Conservation (phyloP, 2,113 vertebrate genomes). For the Elephantulus edwardii region DNA sequence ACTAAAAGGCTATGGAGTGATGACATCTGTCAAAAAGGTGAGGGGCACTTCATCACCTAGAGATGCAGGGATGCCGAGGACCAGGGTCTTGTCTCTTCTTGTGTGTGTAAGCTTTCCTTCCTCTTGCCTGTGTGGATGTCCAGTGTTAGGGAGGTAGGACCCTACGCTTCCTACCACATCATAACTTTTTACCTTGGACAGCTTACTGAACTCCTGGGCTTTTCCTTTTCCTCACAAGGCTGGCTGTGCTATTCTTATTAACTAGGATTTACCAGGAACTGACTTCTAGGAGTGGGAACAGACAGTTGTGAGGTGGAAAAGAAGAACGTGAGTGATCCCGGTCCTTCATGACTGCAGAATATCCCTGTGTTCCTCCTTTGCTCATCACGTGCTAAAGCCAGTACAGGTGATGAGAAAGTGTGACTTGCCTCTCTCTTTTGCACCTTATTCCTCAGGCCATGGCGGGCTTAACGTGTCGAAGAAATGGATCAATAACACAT, state of each 20-base stretch:
- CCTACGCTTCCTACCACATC: not conserved
- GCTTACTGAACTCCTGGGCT: not conserved
- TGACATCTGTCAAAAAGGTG: not conserved
- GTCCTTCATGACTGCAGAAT: fast-evolving
- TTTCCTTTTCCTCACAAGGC: not conserved
- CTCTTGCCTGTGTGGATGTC: not conserved
- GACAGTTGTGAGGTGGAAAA: not conserved
- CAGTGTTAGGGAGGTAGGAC: not conserved
- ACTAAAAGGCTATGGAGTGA: not conserved
- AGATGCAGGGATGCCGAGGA: not conserved
- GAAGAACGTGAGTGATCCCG: not conserved
- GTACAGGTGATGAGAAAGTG: not conserved
- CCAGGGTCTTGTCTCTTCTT: not conserved
- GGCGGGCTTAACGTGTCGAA: conserved; percentile 37
- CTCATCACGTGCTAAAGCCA: fast-evolving
- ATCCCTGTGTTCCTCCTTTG: not conserved
- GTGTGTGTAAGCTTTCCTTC: not conserved
- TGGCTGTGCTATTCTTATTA: not conserved
- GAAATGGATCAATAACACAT: not conserved
- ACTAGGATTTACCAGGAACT: conserved; percentile 1
- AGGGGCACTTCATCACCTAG: not conserved
- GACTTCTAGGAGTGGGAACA: not conserved
- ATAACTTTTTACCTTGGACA: not conserved
- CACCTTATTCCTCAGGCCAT: not conserved
- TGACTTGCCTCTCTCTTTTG: not conserved